Base-by-base conservation (phyloP, 2,113 vertebrate species). In the Proterorhinus semilunaris region DNA sequence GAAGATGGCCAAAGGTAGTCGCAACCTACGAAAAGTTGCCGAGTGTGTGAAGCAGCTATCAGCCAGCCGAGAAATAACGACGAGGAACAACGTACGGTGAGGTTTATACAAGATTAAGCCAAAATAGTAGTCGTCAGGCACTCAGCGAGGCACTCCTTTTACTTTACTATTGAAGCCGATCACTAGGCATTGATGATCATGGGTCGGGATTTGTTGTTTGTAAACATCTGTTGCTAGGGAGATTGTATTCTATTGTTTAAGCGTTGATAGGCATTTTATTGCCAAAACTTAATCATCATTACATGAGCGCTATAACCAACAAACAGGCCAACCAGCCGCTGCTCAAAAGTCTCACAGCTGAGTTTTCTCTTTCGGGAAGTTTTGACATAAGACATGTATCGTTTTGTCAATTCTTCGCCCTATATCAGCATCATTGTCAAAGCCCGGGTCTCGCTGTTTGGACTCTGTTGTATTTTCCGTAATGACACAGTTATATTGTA, bases 1-100 rank as follows among this genome's bases (percentile, higher is more conserved):
- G 68, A 93, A 90, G 78, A 94, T 94, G 93, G 93, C 92, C 83
- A 92, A 90, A 88, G 90, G 91, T 4, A n/a, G 79, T 12, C 72
- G 89, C 49, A 87, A 82, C 58, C 66, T 93, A 51, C 75, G 84
- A 10, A 89, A 53, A 79, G 90, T 92, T 1, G 88, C 86, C 0
- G 85, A 91, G 65, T 92, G 90, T 59, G 57, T 93, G 7, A 91
- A 80, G 62, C 80, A 85, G 57, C 62, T 91, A 16, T 58, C 80
- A 5, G 62, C 86, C n/a, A 69, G 62, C 71, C 74, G 90, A 44
- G 90, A 92, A 51, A 62, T 80, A 36, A 86, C 72, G 44, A 68
- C 78, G 0, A 84, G 68, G 49, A 92, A 62, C 78, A 83, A 57
- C 62, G 74, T 91, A 7, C 92, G 91, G 93, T 94, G 89, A 55